Base-by-base conservation (phyloP, 1,140 invertebrate species). In the Cydia fagiglandana region DNA sequence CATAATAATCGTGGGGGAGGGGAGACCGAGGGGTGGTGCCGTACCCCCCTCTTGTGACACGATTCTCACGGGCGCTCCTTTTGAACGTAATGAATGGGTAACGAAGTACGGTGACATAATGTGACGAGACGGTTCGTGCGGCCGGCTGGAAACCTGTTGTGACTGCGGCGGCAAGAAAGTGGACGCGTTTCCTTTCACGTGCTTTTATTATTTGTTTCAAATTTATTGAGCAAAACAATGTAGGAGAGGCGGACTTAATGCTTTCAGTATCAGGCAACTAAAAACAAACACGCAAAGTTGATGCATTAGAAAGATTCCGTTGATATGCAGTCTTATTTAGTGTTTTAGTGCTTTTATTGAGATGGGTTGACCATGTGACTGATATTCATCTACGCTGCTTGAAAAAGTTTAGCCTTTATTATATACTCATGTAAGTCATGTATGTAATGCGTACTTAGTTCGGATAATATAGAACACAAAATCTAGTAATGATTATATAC, bases 1-100 rank as follows among this genome's bases (percentile, higher is more conserved):
- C 91, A 91, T 91, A 91, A 92, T 91, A 91, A 92, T 91, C 86
- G 86, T 85, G 87, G 84, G 88, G 82, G 79, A 64, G 81, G 73
- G 64, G 74, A 38, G 61, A 61, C 78, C 56, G 79, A 73, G 77
- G 38, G 75, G 75, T 66, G 75, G 81, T 45, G 47, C 53, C 75
- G 73, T 75, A 50, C 78, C 81, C 85, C 83, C 83, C 83, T 66
- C 76, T 80, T 73, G 81, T 91, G 89, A 91, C 91, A 92, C 89
- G 87, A 91, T 92, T 92, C 91, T 91, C 91, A 92, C 90, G 84
- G 84, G 83, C 81, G 85, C 86, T 88, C 88, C 91, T 91, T 91
- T 88, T 86, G 86, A 80, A 78, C 78, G 79, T 91, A 91, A 91
- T 91, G 89, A 91, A 91, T 92, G 91, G 86, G 83, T 85, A 84